Evolutionary conservation across 35 echinoderm and acorn worm species (phyloP), one percentile per base, ranked within the genome.

Genomic region (Lytechinus variegatus): DNA sequence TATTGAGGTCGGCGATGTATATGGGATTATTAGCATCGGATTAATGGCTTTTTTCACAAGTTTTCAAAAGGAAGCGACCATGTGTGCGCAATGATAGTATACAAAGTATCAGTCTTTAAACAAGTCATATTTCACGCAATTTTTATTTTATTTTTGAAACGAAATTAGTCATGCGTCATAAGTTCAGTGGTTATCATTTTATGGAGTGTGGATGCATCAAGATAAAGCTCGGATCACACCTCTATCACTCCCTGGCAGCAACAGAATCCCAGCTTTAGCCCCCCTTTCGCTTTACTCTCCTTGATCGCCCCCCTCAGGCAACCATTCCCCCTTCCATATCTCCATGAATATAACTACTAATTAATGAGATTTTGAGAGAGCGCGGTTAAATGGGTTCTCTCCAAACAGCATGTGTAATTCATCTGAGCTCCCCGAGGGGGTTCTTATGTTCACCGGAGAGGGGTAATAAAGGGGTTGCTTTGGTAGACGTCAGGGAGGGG

Each of bases 301-400:
- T 90, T 44, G 33, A 44, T 44, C 27, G 29, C 88, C 29, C 88
- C 88, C 88, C 88, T 90, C 29, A 12, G 88, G 88, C 29, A 54
- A 21, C n/a, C 27, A 9, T 54, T 52, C 29, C 88, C 3, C 88
- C 9, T 58, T 52, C 28, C 29, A 90, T 90, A 52, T 44, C 88
- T 54, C 88, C 88, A 90, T 90, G 88, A 90, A 90, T 90, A 90
- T 90, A 90, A 90, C 88, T 90, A 44, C 16, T 90, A 90, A 90
- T 90, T 90, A 90, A 90, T 90, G 88, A 90, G 88, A 90, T 90
- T 90, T 44, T 90, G 88, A 90, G 88, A 54, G 52, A n/a, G 88
- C 52, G 29, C 52, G 28, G 29, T 54, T 90, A 54, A 90, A 90
- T 90, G 88, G 88, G 88, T 44, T 90, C 29, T 90, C 88, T 33